A percentile compares a stretch with the other conserved stretches of the same genome.
Conservation (phyloP, 2,113 vertebrate genomes). For the Amblyornis subalaris region DNA sequence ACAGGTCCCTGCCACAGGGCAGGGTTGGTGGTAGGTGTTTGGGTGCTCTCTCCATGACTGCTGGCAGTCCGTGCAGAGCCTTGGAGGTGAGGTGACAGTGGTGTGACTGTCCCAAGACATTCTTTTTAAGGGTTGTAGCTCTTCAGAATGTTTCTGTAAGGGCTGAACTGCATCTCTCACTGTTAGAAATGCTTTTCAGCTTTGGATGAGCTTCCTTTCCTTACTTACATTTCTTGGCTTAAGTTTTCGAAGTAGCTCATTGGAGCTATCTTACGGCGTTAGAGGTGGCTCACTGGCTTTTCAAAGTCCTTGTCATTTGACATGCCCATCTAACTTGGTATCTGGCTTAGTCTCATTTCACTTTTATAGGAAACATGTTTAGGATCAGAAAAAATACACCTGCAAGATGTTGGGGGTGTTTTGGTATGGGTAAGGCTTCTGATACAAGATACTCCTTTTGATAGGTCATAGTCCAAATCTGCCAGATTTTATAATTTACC, state of each 20-base stretch:
- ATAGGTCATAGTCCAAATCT: neutral
- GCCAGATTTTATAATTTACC: neutral
- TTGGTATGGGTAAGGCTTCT: neutral
- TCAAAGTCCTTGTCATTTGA: neutral
- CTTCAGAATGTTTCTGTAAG: neutral
- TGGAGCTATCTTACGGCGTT: accelerated
- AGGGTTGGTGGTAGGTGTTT: accelerated
- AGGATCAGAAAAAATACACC: neutral
- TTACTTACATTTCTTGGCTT: neutral
- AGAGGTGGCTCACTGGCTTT: neutral
- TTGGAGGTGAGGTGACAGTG: no score
- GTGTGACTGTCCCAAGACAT: neutral
- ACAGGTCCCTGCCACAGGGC: neutral
- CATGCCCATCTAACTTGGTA: neutral
- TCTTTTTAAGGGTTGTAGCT: neutral
- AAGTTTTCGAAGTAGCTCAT: neutral
- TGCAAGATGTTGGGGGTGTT: neutral
- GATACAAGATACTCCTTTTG: neutral
- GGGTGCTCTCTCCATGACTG: neutral
- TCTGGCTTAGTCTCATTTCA: neutral
- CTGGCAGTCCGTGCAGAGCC: neutral
- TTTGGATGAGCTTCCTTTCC: neutral
- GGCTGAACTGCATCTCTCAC: neutral
- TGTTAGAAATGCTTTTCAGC: neutral
- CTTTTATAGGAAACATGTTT: neutral